Evolutionary conservation across 2,888 invertebrate genomes (phyloP), one percentile per base, ranked within the genome.

Genomic region (Synanthedon vespiformis): DNA sequence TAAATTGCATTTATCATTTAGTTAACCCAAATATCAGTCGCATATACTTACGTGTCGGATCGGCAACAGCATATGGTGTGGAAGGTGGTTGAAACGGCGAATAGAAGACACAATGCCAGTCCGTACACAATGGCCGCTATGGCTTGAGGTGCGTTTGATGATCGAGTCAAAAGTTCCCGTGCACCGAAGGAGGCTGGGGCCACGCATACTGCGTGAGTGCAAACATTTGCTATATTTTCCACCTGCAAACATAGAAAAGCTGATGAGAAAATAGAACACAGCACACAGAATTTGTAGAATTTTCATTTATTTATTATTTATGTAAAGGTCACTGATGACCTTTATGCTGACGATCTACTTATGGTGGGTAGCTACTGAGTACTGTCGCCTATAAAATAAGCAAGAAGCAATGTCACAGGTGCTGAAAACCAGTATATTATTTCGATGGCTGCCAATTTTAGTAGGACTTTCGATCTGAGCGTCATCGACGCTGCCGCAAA

Each of bases 141-240:
- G 58, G 92, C 90, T 81, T 97, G 95, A 47, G 92, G 90, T 60
- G 90, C 89, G 67, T 91, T 93, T 47, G 88, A 79, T 4, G 96
- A 94, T 60, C 95, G 90, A 58, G 90, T 90, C 55, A 95, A 84
- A 66, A 97, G 87, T 73, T 93, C 92, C 51, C 92, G 81, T 53
- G 93, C 91, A 4, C 93, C 96, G 54, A 93, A 76, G n/a, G 95
- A 84, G 63, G 96, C 95, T 49, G 97, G 97, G 60, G 95, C 87
- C 51, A 97, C 93, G 90, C 94, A 95, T 55, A 96, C 90, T 53
- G 95, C 97, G 80, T 97, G 97, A 40, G 97, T 96, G 65, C 95
- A 88, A 50, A 97, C 93, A 84, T 97, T 97, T 50, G 97, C 97
- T 57, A 96, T 84, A 72, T 97, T 96, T 77, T 97, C 97, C 60